Percentiles rank a stretch among this genome's conserved stretches.
Conservation (phyloP, 2,113 vertebrate genomes). For the Catharus bicknelli region DNA sequence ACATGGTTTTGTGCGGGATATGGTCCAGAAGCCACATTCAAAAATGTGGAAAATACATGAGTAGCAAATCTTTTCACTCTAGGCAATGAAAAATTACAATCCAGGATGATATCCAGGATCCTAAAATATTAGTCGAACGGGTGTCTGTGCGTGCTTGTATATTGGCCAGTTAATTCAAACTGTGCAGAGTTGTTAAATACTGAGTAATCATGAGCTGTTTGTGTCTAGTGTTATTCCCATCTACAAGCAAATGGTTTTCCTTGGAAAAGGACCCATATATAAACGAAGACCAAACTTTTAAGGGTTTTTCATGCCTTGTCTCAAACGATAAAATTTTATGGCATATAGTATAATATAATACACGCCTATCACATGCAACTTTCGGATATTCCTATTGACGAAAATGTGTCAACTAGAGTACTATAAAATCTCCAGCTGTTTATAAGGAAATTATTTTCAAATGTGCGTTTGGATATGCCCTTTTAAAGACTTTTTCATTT, state of each 20-base stretch:
- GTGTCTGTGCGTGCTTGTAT: not conserved
- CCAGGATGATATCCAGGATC: not conserved
- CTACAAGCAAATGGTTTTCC: not conserved
- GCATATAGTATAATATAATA: not conserved
- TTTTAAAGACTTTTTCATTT: not conserved
- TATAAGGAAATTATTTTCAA: not conserved
- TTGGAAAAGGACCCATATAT: not conserved
- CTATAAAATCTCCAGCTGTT: slow-evolving; percentile 41
- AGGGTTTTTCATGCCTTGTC: not conserved
- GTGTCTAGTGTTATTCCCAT: not conserved
- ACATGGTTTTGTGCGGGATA: not conserved
- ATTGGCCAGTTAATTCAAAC: not conserved
- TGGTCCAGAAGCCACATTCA: not conserved
- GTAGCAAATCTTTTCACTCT: not conserved
- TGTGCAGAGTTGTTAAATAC: not conserved
- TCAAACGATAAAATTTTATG: slow-evolving; percentile 26
- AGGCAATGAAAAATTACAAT: slow-evolving; percentile 33
- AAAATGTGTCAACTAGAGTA: slow-evolving; percentile 1
- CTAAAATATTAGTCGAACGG: not conserved
- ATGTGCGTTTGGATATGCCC: not conserved
- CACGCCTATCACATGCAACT: not conserved
- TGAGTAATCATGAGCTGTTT: not conserved
- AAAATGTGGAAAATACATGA: not conserved
- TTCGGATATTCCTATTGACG: not conserved
- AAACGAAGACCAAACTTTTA: slow-evolving; percentile 4